phyloP scores from a whole-genome alignment of 2,113 vertebrate species.

The Phainopepla nitens region DNA sequence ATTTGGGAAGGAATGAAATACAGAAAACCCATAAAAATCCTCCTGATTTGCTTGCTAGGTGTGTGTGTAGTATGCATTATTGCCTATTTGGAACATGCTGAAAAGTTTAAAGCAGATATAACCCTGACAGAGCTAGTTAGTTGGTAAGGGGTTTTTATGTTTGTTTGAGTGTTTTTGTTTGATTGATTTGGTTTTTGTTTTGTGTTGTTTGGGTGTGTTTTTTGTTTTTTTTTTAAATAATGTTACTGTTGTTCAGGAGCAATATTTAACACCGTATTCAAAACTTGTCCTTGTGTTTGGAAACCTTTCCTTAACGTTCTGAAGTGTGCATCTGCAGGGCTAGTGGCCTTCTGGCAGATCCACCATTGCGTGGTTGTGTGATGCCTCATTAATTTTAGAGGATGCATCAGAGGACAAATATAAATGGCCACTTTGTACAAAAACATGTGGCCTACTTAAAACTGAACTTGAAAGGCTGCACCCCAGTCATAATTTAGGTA shows the following conservation, averaged over 20 bases:
- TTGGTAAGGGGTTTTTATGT: not conserved
- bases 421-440: not conserved
- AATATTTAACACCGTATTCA: not conserved
- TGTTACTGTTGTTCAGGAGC: not conserved
- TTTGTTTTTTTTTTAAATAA: not conserved
- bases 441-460: not conserved
- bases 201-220: not conserved
- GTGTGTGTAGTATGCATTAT: not conserved
- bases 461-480: not conserved
- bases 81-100: not conserved
- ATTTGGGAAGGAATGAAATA: too few species aligned
- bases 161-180: not conserved
- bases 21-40: too few species aligned
- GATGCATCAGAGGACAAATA: conserved; percentile 9
- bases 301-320: not conserved
- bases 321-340: not conserved
- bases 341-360: not conserved
- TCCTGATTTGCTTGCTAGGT: not conserved
- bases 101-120: not conserved
- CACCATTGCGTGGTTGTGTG: not conserved
- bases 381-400: not conserved
- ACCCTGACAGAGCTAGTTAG: not conserved
- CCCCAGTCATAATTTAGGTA: not conserved
- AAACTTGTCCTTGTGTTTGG: not conserved
- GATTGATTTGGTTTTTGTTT: not conserved